Base-by-base conservation (phyloP, 23 tunicate species). In the Trididemnum clinides region DNA sequence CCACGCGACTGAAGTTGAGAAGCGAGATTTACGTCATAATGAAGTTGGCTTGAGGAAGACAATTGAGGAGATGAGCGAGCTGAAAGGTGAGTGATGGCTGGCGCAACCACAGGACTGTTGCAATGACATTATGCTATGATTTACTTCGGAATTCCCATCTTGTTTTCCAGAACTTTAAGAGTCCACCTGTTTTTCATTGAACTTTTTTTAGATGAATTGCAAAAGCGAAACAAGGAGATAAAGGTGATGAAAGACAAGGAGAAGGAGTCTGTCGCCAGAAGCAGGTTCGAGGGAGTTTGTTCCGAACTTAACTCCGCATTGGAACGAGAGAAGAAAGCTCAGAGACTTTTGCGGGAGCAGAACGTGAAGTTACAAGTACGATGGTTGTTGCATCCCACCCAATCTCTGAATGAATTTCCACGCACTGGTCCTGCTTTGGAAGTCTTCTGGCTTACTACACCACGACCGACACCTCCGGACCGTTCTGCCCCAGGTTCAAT, bases 1-100 rank as follows among this genome's bases (percentile, higher is more conserved):
- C 36, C 97, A 92, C 66, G 85, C 97, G 79, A 85, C 90, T 25
- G 97, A 92, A 71, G 86, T 92, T 0, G 97, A 92, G 82, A 92
- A 92, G 57, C 86, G 97, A 51, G 75, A 78, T 39, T 49, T 92
- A 33, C 84, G 97, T 37, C 89, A 82, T 28, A 50, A 66, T 2
- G 90, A 87, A 72, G 50, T 65, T 7, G 83, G 64, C 35, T 73
- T 92, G 66, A 90, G 80, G 78, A 36, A 33, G 2, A 54, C 70
- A 18, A 28, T 92, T 22, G 80, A 92, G 20, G 80, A 87, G 74
- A 81, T 92, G 0, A 65, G 33, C 4, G 44, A 50, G 6, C 50
- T 28, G 28, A 87, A 83, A 87, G 57, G 97, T 92, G 23, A 28
- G n/a, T 59, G n/a, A n/a, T n/a, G n/a, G n/a, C n/a, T n/a, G n/a